A percentile compares a stretch with the other conserved stretches of the same genome.
These are phyloP conservation scores for Microctonus brassicae DNA, from an alignment of 2,888 invertebrate genomes.

Conservation along the genomic window DNA sequence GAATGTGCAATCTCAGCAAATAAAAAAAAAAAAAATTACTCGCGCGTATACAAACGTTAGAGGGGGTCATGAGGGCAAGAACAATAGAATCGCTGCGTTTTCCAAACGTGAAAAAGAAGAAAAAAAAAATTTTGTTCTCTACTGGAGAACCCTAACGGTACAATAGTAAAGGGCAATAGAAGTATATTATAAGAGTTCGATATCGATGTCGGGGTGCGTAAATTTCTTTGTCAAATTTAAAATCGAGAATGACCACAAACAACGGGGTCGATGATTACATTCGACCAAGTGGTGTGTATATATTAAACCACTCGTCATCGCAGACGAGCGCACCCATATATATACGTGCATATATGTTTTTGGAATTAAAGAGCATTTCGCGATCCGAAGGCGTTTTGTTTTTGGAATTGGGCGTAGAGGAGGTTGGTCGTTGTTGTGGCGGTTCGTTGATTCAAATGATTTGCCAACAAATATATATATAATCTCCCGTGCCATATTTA, in stretches of 20 bases:
- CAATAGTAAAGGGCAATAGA: constrained; percentile 33
- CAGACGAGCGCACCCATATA: constrained; percentile 26
- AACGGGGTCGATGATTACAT: constrained; percentile 63
- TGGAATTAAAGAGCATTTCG: constrained; percentile 60
- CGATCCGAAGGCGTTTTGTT: constrained; percentile 68
- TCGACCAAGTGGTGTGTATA: constrained; percentile 55
- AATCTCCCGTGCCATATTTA: background rate
- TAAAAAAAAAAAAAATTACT: constrained; percentile 8
- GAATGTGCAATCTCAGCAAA: constrained; percentile 34
- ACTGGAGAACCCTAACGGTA: constrained; percentile 31
- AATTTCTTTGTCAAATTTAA: constrained; percentile 54
- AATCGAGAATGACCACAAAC: constrained; percentile 66
- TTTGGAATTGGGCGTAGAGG: constrained; percentile 65
- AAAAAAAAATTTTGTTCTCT: constrained; percentile 22
- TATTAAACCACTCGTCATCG: constrained; percentile 48
- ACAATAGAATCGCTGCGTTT: constrained; percentile 52
- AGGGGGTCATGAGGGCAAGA: constrained; percentile 36
- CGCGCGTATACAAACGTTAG: constrained; percentile 3
- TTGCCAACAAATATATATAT: constrained; percentile 49
- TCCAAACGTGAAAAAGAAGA: constrained; percentile 51
- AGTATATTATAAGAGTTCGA: constrained; percentile 31
- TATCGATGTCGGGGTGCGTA: constrained; percentile 46
- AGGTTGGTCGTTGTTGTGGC: constrained; percentile 66
- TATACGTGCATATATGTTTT: constrained; percentile 11
- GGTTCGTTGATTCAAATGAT: constrained; percentile 63